Base-by-base conservation (phyloP, 2,888 invertebrate species). In the Hydrotaea cyrtoneurina region DNA sequence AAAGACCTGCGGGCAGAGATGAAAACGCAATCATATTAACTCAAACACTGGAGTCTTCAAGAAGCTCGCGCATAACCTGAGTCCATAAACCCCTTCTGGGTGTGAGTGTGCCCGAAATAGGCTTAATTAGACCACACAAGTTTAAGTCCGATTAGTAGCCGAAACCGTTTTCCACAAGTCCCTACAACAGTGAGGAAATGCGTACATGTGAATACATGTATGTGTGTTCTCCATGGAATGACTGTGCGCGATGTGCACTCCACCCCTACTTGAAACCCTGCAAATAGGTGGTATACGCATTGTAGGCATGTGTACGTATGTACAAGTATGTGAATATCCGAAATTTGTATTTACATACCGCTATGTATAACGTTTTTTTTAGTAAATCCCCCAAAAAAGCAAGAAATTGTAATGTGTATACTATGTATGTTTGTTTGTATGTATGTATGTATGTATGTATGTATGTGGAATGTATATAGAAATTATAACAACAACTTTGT, bases 331-430 rank as follows among this genome's bases (percentile, higher is more conserved):
- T 39, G 39, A 3, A n/a, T 50, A 15, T 50, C 50, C n/a, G 50
- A 50, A 50, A 50, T 50, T 50, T 50, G 50, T n/a, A 50, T 50
- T n/a, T 50, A 50, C 50, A 50, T 76, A 39, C 11, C 4, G 1
- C 39, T 39, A 26, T 83, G 64, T 80, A 73, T 80, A 74, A 66
- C 2, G 10, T 13, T 3, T 62, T 79, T 72, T 84, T 84, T 81
- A 81, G 81, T 84, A 84, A 84, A 81, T 81, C 75, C 75, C 75
- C 78, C 55, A 50, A 81, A 81, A 81, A 81, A 84, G n/a, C n/a
- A 84, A 17, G 17, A 82, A 71, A 59, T 75, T 75, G 10, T 62
- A 62, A 15, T 62, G 8, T 26, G 1, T 23, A 21, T 23, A 46
- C 8, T 66, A 73, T 55, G 36, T 66, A 5, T 76, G 50, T 69